Conservation (phyloP, 2,888 invertebrate species). For the Ormyrus thymus region DNA sequence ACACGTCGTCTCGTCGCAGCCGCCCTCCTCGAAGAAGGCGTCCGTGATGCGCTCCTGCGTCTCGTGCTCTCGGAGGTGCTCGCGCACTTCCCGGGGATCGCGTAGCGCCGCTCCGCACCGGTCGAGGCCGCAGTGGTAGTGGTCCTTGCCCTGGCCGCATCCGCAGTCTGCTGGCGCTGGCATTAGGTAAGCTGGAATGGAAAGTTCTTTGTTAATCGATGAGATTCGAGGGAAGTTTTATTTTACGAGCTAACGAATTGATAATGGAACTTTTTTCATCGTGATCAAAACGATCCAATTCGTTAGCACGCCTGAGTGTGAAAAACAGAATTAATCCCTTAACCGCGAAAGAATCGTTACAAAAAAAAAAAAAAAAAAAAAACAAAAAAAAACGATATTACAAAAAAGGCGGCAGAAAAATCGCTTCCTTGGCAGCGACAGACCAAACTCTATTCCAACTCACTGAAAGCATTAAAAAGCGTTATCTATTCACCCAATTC, state of each 20-base stretch:
- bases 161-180: slow-evolving; percentile 69
- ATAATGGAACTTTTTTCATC: neutral
- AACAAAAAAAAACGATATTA: no score
- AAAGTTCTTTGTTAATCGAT: no score
- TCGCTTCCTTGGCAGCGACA: no score
- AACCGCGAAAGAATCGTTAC: no score
- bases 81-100: slow-evolving; percentile 81
- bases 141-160: slow-evolving; percentile 81
- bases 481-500: slow-evolving; percentile 62
- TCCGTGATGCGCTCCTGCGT: slow-evolving; percentile 91
- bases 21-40: slow-evolving; percentile 82
- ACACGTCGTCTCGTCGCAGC: slow-evolving; percentile 81
- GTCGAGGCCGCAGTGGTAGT: slow-evolving; percentile 90
- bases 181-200: slow-evolving; percentile 64
- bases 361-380: no score
- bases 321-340: slow-evolving; percentile 16
- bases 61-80: slow-evolving; percentile 92
- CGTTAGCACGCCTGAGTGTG: neutral
- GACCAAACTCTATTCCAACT: no score
- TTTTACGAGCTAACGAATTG: no score
- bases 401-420: no score
- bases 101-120: slow-evolving; percentile 78
- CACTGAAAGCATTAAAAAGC: neutral
- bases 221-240: no score
- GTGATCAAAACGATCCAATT: neutral